Evolutionary conservation across 1,140 invertebrate species (phyloP).

Genomic region (Papilio machaon): DNA sequence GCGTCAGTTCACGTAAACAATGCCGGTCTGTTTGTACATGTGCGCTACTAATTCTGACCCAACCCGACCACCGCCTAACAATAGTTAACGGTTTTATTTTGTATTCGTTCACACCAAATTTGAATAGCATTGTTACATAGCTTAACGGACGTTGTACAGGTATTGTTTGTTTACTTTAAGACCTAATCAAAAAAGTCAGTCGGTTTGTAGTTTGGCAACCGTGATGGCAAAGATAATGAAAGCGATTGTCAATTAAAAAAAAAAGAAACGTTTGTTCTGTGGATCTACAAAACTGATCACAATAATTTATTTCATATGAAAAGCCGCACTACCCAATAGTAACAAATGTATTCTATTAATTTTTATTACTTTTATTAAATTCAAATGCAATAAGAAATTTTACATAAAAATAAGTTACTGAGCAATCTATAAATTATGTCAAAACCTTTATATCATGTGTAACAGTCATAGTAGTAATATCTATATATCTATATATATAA

Average conservation of each 20-base stretch:
- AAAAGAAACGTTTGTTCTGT: too few species aligned
- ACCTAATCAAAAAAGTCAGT: neutral
- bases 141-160: neutral
- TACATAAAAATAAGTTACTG: neutral
- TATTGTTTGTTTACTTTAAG: neutral
- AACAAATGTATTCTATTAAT: too few species aligned
- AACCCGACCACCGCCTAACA: conserved; percentile 66
- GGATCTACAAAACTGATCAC: too few species aligned
- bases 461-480: neutral
- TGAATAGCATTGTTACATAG: conserved; percentile 44
- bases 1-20: conserved; percentile 68
- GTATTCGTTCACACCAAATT: conserved; percentile 64
- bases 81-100: conserved; percentile 78
- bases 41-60: conserved; percentile 77
- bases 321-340: too few species aligned
- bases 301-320: too few species aligned
- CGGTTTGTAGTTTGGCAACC: neutral
- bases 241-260: too few species aligned
- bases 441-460: too few species aligned
- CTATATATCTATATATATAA: too few species aligned
- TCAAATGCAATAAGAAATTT: neutral
- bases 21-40: conserved; percentile 78
- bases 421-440: neutral
- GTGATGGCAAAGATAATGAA: too few species aligned
- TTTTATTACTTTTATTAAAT: too few species aligned